A percentile compares a stretch with the other conserved stretches of the same genome.
Conservation (phyloP, 2,797 vertebrate species). For the Pygocentrus nattereri region DNA sequence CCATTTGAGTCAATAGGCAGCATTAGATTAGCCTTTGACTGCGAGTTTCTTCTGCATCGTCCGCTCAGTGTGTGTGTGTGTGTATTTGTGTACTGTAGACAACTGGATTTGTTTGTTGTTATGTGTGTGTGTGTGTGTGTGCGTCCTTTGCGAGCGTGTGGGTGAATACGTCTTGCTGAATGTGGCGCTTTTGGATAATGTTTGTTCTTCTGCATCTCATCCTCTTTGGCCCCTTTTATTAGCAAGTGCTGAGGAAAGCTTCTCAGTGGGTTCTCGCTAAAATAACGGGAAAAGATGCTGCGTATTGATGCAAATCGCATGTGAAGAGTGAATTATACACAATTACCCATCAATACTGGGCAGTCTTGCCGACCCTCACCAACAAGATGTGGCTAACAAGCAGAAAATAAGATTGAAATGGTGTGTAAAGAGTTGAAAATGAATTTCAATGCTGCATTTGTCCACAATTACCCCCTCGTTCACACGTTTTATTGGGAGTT, state of each 20-base stretch:
- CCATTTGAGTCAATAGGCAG: slow-evolving; percentile 53
- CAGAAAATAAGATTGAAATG: slow-evolving; percentile 99
- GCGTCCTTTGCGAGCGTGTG: slow-evolving; percentile 9
- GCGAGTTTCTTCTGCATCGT: slow-evolving; percentile 34
- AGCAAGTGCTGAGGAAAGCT: slow-evolving; percentile 88
- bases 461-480: slow-evolving; percentile 99
- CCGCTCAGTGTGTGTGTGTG: slow-evolving; percentile 22
- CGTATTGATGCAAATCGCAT: slow-evolving; percentile 93
- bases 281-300: slow-evolving; percentile 82
- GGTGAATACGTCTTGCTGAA: slow-evolving; percentile 27
- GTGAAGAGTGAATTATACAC: slow-evolving; percentile 95
- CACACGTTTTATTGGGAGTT: slow-evolving; percentile 97
- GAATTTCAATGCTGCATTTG: slow-evolving; percentile 99
- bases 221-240: slow-evolving; percentile 73
- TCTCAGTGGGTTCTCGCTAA: slow-evolving; percentile 78
- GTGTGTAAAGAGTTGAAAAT: slow-evolving; percentile 99
- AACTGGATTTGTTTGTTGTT: slow-evolving; percentile 37
- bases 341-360: slow-evolving; percentile 99
- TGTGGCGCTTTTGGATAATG: slow-evolving; percentile 26
- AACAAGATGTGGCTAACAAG: slow-evolving; percentile 99
- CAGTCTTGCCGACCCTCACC: slow-evolving; percentile 97
- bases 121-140: not conserved
- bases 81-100: slow-evolving; percentile 9
- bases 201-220: slow-evolving; percentile 60
- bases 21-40: slow-evolving; percentile 46